Percentiles rank a stretch among this genome's conserved stretches.
phyloP scores from a whole-genome alignment of 1,140 invertebrate genomes.

The Ridgeia piscesae region DNA sequence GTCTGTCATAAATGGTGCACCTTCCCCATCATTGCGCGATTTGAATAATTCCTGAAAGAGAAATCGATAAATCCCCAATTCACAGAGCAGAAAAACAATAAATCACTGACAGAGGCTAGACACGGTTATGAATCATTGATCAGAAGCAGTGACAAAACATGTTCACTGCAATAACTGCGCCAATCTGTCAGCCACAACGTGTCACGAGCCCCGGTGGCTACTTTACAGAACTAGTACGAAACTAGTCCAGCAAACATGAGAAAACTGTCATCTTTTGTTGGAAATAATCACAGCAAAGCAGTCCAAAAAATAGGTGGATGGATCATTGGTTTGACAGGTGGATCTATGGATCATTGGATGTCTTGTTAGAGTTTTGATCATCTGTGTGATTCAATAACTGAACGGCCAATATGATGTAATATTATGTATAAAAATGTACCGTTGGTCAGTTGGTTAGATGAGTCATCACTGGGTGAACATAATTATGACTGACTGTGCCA shows the following conservation, averaged over 20 bases:
- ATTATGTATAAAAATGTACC: neutral
- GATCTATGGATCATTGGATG: neutral
- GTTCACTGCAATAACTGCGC: neutral
- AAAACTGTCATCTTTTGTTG: neutral
- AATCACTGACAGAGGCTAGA: neutral
- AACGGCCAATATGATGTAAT: too few species aligned
- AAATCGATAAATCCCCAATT: neutral
- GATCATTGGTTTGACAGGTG: neutral
- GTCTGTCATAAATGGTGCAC: neutral
- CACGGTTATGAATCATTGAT: constrained; percentile 1
- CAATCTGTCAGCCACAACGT: neutral
- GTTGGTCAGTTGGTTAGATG: neutral
- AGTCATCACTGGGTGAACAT: neutral
- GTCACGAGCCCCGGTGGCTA: neutral
- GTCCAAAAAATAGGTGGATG: neutral
- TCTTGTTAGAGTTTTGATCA: neutral
- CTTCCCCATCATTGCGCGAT: neutral
- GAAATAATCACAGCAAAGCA: too few species aligned
- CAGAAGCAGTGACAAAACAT: neutral
- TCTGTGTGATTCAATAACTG: neutral
- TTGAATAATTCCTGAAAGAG: neutral
- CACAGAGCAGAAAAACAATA: neutral
- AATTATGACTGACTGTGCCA: too few species aligned
- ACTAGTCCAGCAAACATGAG: neutral
- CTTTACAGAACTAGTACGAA: neutral